Percentiles rank a stretch among this genome's conserved stretches.
phyloP scores from a whole-genome alignment of 1,140 invertebrate genomes.

The Drosophila yakuba region DNA sequence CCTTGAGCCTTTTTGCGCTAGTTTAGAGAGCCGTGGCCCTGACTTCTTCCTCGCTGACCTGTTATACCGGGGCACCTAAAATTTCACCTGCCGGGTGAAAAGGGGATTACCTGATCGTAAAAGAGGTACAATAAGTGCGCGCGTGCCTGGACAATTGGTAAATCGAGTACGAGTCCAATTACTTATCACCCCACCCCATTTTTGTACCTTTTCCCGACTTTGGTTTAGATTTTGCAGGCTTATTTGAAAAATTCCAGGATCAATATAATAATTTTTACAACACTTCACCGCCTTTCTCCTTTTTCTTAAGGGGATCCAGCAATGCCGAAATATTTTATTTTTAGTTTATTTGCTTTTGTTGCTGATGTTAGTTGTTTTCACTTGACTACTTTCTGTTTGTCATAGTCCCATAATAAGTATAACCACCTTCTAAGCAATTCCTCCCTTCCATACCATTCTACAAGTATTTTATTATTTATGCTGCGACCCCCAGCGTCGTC shows the following conservation, averaged over 20 bases:
- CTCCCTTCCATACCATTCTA: neutral
- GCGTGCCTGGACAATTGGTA: constrained; percentile 28
- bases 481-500: constrained; percentile 27
- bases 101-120: constrained; percentile 24
- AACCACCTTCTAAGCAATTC: neutral
- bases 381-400: neutral
- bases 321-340: too few relatives aligned
- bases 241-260: constrained; percentile 10
- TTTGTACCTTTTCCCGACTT: neutral
- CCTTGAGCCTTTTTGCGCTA: constrained; percentile 36
- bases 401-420: constrained; percentile 5
- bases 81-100: constrained; percentile 43
- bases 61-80: neutral
- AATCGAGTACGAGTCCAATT: constrained; percentile 16
- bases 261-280: constrained; percentile 26
- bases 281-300: neutral
- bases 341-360: neutral
- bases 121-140: constrained; percentile 15
- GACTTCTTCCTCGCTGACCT: constrained; percentile 36
- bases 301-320: neutral
- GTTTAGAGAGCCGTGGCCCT: constrained; percentile 43
- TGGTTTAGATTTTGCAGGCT: neutral
- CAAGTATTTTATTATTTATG: constrained; percentile 4
- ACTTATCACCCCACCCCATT: neutral
- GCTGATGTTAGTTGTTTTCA: too few relatives aligned